Evolutionary conservation across 2,113 vertebrate species (phyloP).

Genomic region (Tenebrosternarchus preto): DNA sequence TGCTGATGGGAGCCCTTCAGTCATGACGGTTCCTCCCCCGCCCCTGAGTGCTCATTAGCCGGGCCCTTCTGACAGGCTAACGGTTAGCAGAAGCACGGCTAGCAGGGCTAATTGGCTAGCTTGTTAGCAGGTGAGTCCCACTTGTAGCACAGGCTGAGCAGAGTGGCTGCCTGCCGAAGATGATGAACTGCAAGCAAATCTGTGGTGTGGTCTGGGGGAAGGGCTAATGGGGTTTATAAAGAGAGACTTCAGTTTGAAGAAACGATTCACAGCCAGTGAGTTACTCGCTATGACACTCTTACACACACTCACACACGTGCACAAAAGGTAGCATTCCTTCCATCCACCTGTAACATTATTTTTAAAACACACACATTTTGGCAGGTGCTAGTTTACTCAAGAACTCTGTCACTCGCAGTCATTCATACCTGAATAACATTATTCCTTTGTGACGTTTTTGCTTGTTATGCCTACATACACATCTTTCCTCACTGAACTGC

Average conservation of each 20-base stretch:
- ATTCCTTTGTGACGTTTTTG: slow-evolving; percentile 22
- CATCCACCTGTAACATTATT: slow-evolving; percentile 1
- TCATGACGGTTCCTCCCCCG: not conserved
- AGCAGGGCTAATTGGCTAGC: slow-evolving; percentile 38
- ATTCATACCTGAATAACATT: slow-evolving; percentile 27
- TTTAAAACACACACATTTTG: not conserved
- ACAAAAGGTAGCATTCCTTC: too few relatives aligned
- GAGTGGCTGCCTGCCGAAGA: slow-evolving; percentile 20
- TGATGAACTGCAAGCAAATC: slow-evolving; percentile 31
- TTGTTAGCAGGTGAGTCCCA: slow-evolving; percentile 18
- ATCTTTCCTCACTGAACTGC: slow-evolving; percentile 33
- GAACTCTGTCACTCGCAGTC: not conserved
- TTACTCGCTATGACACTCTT: not conserved
- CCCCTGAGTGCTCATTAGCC: not conserved
- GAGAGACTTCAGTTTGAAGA: slow-evolving; percentile 13
- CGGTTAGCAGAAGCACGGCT: not conserved
- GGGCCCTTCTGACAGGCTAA: not conserved
- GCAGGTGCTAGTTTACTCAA: not conserved
- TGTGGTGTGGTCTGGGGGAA: slow-evolving; percentile 14
- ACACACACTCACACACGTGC: not conserved
- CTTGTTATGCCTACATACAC: slow-evolving; percentile 14
- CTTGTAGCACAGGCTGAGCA: not conserved
- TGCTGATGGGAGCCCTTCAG: slow-evolving; percentile 5
- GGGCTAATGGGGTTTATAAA: slow-evolving; percentile 36
- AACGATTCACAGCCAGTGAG: not conserved